Evolutionary conservation across 2,888 invertebrate genomes (phyloP).

Genomic region (Trissoscelio sp.): DNA sequence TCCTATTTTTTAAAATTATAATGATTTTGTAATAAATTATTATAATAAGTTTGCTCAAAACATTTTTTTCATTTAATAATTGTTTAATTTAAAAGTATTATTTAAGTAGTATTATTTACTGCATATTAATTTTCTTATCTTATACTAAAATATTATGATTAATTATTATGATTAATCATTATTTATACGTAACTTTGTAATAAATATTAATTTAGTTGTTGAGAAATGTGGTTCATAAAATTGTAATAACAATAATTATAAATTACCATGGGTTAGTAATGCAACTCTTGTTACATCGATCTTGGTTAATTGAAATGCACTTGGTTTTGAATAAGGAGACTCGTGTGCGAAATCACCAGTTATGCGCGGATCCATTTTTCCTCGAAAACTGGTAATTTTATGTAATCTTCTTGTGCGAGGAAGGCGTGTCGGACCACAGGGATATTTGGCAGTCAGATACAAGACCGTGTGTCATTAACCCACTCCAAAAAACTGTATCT

Average conservation of each 20-base stretch:
- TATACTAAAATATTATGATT: too few species aligned
- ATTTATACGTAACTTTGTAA: too few species aligned
- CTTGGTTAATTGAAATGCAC: conserved; percentile 43
- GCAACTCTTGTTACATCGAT: conserved; percentile 29
- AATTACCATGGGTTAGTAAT: conserved; percentile 11
- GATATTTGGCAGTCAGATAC: conserved; percentile 72
- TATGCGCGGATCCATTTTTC: conserved; percentile 70
- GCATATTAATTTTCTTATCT: too few species aligned
- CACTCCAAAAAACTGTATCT: conserved; percentile 69
- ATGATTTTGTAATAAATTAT: too few species aligned
- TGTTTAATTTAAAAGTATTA: too few species aligned
- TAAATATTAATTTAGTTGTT: too few species aligned
- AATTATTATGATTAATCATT: too few species aligned
- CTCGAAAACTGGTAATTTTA: conserved; percentile 77
- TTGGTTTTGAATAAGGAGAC: conserved; percentile 30
- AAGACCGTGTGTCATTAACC: conserved; percentile 74
- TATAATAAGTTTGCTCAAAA: too few species aligned
- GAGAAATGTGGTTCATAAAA: background rate
- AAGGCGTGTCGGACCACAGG: conserved; percentile 76
- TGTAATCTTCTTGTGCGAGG: conserved; percentile 75
- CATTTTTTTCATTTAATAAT: too few species aligned
- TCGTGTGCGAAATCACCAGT: conserved; percentile 72
- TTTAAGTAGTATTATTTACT: too few species aligned
- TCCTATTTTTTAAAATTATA: too few species aligned
- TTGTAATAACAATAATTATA: background rate